Percentiles rank a stretch among this genome's conserved stretches.
Conservation (phyloP, 2,113 vertebrate genomes). For the Rhinolophus sinicus region DNA sequence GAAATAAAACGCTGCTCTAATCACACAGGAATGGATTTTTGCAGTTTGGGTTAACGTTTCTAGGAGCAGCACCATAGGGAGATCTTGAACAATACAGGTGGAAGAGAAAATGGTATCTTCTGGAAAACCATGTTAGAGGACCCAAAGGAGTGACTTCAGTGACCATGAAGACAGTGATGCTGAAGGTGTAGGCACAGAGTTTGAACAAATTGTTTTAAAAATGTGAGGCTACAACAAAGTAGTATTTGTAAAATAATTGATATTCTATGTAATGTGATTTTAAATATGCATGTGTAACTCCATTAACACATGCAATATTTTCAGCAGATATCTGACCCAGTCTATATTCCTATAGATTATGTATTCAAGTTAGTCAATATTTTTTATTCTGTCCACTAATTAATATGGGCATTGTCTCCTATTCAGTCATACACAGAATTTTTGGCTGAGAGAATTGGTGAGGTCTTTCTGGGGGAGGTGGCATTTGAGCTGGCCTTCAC, state of each 20-base stretch:
- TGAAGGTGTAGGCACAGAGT: background rate
- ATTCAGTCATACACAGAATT: background rate
- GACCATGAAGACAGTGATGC: background rate
- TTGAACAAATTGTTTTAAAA: background rate
- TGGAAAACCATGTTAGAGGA: background rate
- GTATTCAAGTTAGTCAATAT: background rate
- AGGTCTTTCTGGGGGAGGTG: background rate
- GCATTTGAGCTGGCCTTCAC: background rate
- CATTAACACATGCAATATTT: background rate
- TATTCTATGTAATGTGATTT: background rate
- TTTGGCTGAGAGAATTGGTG: background rate
- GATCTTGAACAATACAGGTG: background rate
- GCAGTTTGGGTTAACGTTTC: background rate
- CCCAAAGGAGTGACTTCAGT: background rate
- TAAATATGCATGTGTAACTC: background rate
- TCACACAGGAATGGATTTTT: constrained; percentile 21
- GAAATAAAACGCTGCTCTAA: constrained; percentile 17
- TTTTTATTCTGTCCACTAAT: background rate
- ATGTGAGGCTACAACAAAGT: background rate
- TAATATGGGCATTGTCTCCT: background rate
- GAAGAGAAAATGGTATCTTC: background rate
- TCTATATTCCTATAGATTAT: background rate
- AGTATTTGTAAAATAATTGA: constrained; percentile 21
- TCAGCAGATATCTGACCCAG: background rate
- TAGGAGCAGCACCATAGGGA: background rate